Percentiles rank a stretch among this genome's conserved stretches.
Conservation (phyloP, 2,113 vertebrate genomes). For the Paraplagusia blochii region DNA sequence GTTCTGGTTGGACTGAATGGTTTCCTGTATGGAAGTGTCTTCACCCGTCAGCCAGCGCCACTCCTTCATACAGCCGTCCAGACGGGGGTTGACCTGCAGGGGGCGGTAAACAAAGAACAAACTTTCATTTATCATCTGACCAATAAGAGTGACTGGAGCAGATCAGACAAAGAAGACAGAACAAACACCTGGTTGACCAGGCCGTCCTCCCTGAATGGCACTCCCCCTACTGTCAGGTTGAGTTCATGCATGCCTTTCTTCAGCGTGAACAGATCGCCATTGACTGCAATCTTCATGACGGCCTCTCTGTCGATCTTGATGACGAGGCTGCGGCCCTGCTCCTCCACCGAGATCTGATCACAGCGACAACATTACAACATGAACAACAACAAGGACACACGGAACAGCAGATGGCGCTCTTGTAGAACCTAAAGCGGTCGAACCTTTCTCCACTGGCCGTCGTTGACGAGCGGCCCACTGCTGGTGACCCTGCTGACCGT, state of each 20-base stretch:
- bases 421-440: conserved; percentile 18
- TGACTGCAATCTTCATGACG: conserved; percentile 95
- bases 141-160: too few species aligned
- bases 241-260: conserved; percentile 88
- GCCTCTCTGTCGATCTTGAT: conserved; percentile 94
- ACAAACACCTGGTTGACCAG: conserved; percentile 81
- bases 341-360: conserved; percentile 90
- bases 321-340: conserved; percentile 86
- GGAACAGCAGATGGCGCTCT: not conserved
- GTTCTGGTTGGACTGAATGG: conserved; percentile 81
- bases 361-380: not conserved
- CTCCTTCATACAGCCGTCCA: conserved; percentile 91
- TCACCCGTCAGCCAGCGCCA: conserved; percentile 94
- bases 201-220: conserved; percentile 85
- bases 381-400: not conserved
- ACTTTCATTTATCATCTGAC: too few species aligned
- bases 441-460: conserved; percentile 93
- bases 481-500: conserved; percentile 86
- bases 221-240: conserved; percentile 92
- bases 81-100: conserved; percentile 87
- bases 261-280: conserved; percentile 85
- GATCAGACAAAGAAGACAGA: conserved; percentile 7
- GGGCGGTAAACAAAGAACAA: not conserved
- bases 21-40: conserved; percentile 87
- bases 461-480: conserved; percentile 85